A percentile compares a stretch with the other conserved stretches of the same genome.
Evolutionary conservation across 37 sponge, comb jelly and placozoan genomes (phyloP).

Genomic region (Oscarella lobularis): DNA sequence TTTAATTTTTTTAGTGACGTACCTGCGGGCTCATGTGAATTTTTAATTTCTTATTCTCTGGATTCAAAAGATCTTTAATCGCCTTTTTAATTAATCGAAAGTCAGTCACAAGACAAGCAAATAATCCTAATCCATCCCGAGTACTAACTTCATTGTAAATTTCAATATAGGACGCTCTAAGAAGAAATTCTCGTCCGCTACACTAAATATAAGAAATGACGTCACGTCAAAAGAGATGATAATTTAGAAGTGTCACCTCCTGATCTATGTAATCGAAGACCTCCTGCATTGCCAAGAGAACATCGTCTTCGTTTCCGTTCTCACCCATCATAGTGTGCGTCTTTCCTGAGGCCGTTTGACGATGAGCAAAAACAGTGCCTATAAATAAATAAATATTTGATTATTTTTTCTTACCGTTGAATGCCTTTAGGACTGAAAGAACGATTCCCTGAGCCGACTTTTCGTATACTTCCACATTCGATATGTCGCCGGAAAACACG

Average conservation of each 20-base stretch:
- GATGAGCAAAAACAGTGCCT: constrained; percentile 61
- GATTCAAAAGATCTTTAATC: constrained; percentile 70
- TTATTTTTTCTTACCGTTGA: too few species aligned
- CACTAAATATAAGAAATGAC: constrained; percentile 12
- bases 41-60: constrained; percentile 30
- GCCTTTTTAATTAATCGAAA: too few species aligned
- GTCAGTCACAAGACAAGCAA: too few species aligned
- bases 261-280: constrained; percentile 36
- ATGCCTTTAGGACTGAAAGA: too few species aligned
- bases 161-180: constrained; percentile 73
- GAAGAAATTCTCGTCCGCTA: constrained; percentile 45
- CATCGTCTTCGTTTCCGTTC: constrained; percentile 24
- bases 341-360: constrained; percentile 66
- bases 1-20: neutral
- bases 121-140: too few species aligned
- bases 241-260: too few species aligned
- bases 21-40: constrained; percentile 37
- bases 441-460: too few species aligned
- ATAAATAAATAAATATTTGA: too few species aligned
- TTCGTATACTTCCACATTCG: too few species aligned
- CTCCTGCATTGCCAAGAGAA: constrained; percentile 32
- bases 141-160: constrained; percentile 78
- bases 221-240: neutral
- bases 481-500: too few species aligned
- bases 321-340: constrained; percentile 70